Base-by-base conservation (phyloP, 2,797 vertebrate species). In the Betta splendens region DNA sequence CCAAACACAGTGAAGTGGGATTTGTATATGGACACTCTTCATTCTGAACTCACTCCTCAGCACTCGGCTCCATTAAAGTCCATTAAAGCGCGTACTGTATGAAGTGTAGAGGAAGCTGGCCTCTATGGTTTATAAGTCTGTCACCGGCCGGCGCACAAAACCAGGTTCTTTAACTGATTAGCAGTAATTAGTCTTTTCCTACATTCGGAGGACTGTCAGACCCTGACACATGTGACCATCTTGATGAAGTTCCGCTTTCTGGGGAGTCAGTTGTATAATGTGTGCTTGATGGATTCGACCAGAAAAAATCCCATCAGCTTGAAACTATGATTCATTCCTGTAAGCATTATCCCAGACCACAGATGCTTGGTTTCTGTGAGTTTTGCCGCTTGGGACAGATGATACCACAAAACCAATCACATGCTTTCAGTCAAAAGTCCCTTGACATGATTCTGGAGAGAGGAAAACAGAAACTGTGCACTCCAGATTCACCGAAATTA, bases 21-120 rank as follows among this genome's bases (percentile, higher is more conserved):
- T 28, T 28, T 28, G 29, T 11, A 15, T 39, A 50, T 69, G 33
- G 68, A 70, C 64, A 39, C 43, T 56, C 55, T 50, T 56, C 49
- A 56, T 69, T n/a, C n/a, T 55, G 53, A 72, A 58, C 72, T 75
- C 59, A 68, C 75, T 48, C 58, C 48, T 28, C 43, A 67, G 62
- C 69, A 71, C 64, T 66, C 66, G 81, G n/a, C n/a, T n/a, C n/a
- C 73, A 88, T 83, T 77, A 90, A 86, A 84, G 80, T 71, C 85
- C 80, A 87, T 88, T 80, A 85, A 80, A 80, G 75, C 74, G 69
- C 58, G 44, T 22, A n/a, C n/a, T n/a, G n/a, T n/a, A 48, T 82
- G 74, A 84, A 74, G 72, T 74, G 62, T 61, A 65, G 72, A 73
- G 75, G 79, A 79, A 84, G 77, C 81, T 69, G 63, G 72, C 60